Percentiles rank a stretch among this genome's conserved stretches.
These are phyloP conservation scores for Shinisaurus crocodilurus DNA, from an alignment of 2,113 vertebrate species.

Conservation along the genomic window DNA sequence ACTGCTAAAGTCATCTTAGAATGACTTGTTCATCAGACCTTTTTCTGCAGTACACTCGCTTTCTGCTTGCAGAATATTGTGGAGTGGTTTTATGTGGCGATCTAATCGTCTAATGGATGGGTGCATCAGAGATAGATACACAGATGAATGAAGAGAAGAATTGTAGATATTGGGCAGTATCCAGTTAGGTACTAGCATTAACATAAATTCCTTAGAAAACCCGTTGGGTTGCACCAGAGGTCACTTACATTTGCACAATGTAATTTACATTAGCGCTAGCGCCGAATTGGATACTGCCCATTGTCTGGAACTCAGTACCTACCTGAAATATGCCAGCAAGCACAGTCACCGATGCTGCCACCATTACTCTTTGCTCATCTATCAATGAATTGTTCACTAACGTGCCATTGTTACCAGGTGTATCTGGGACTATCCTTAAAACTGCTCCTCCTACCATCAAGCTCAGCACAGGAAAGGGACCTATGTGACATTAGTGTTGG, in stretches of 20 bases:
- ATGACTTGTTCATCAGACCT: no score
- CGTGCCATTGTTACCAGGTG: neutral
- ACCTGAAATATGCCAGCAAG: constrained; percentile 94
- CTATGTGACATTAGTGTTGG: constrained; percentile 67
- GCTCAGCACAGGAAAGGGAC: constrained; percentile 91
- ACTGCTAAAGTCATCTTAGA: neutral
- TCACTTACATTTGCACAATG: no score
- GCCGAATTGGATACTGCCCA: no score
- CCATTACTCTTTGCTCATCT: constrained; percentile 79
- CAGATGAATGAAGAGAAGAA: neutral
- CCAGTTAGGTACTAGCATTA: no score
- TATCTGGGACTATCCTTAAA: constrained; percentile 73
- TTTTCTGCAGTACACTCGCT: neutral
- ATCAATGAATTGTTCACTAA: constrained; percentile 55
- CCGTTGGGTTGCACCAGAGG: no score
- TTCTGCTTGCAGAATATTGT: neutral
- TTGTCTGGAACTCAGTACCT: constrained; percentile 16
- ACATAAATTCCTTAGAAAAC: no score
- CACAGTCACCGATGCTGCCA: constrained; percentile 89
- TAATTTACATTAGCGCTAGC: no score
- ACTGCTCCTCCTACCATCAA: constrained; percentile 90
- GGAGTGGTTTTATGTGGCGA: neutral
- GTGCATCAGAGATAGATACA: no score
- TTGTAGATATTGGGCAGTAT: neutral
- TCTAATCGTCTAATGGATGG: neutral